A percentile compares a stretch with the other conserved stretches of the same genome.
Evolutionary conservation across 2,797 vertebrate species (phyloP).

Genomic region (Cryptoprocta ferox): DNA sequence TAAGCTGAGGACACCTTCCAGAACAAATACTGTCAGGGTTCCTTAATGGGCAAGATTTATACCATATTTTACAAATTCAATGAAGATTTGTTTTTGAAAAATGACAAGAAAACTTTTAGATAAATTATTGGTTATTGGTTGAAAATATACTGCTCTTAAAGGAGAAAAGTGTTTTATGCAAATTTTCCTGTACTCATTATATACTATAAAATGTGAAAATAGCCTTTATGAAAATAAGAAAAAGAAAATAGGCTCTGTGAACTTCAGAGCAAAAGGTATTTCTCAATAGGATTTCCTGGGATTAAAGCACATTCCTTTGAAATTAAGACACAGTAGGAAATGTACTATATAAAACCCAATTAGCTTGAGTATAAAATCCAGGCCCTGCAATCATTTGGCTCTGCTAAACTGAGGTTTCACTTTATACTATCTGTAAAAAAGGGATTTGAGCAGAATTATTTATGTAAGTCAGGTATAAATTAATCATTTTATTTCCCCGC

Average conservation of each 20-base stretch:
- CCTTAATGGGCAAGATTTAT: not conserved
- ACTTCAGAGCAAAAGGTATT: slow-evolving; percentile 43
- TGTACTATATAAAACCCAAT: not conserved
- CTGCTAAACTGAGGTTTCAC: slow-evolving; percentile 4
- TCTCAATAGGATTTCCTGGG: slow-evolving; percentile 42
- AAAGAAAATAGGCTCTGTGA: not conserved
- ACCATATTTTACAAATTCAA: not conserved
- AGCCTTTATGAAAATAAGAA: not conserved
- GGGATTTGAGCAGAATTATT: slow-evolving; percentile 47
- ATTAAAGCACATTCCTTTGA: slow-evolving; percentile 47
- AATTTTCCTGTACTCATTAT: slow-evolving; percentile 45
- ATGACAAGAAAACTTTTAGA: not conserved
- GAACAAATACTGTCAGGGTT: slow-evolving; percentile 16
- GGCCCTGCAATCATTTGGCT: not conserved
- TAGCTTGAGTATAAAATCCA: not conserved
- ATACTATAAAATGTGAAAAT: slow-evolving; percentile 24
- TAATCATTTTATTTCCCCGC: slow-evolving; percentile 59
- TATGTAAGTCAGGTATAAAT: slow-evolving; percentile 5
- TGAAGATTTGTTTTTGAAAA: slow-evolving; percentile 22
- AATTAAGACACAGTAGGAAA: slow-evolving; percentile 63
- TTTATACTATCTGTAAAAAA: slow-evolving; percentile 28
- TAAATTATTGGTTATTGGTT: slow-evolving; percentile 31
- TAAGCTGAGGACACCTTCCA: not conserved
- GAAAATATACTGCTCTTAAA: slow-evolving; percentile 42
- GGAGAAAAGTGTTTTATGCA: slow-evolving; percentile 13